These are phyloP conservation scores for Drosophila ohnishii DNA, from an alignment of 1,140 invertebrate genomes.

Conservation along the genomic window DNA sequence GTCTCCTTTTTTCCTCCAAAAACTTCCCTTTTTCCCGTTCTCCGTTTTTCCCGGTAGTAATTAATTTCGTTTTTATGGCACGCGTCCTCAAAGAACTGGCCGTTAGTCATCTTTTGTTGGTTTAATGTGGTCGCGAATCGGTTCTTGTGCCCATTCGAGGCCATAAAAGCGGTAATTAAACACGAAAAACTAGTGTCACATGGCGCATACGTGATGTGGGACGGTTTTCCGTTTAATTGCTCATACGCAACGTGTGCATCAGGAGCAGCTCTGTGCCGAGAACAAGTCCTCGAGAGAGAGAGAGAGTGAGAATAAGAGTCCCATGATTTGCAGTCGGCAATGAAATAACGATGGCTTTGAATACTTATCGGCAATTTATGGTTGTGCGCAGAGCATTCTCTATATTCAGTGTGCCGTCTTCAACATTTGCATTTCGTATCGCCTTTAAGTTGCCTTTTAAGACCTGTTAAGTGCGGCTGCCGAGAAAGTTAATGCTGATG, in stretches of 20 bases:
- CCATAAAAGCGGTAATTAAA: constrained; percentile 76
- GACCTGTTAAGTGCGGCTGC: constrained; percentile 28
- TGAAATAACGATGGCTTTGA: constrained; percentile 28
- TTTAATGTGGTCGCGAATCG: constrained; percentile 53
- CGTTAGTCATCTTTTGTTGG: constrained; percentile 54
- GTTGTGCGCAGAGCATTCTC: not conserved
- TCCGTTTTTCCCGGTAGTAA: constrained; percentile 42
- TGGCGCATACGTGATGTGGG: constrained; percentile 69
- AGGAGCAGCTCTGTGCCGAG: constrained; percentile 4
- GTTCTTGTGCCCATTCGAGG: constrained; percentile 38
- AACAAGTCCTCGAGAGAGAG: constrained; percentile 5
- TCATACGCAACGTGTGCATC: constrained; percentile 52
- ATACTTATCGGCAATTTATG: constrained; percentile 36
- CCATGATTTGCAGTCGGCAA: constrained; percentile 13
- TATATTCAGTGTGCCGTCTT: not conserved
- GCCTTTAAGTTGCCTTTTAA: constrained; percentile 28
- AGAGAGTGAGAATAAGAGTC: not conserved
- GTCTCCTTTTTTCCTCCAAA: not conserved
- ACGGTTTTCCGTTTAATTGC: constrained; percentile 57
- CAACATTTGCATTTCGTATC: constrained; percentile 24
- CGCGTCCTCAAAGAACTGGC: constrained; percentile 32
- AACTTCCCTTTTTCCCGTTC: constrained; percentile 1
- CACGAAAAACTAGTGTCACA: constrained; percentile 77
- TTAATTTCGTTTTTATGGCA: constrained; percentile 77
- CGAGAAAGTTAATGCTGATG: constrained; percentile 1